Conservation (phyloP, 2,888 invertebrate genomes). For the Perithous albicinctus region DNA sequence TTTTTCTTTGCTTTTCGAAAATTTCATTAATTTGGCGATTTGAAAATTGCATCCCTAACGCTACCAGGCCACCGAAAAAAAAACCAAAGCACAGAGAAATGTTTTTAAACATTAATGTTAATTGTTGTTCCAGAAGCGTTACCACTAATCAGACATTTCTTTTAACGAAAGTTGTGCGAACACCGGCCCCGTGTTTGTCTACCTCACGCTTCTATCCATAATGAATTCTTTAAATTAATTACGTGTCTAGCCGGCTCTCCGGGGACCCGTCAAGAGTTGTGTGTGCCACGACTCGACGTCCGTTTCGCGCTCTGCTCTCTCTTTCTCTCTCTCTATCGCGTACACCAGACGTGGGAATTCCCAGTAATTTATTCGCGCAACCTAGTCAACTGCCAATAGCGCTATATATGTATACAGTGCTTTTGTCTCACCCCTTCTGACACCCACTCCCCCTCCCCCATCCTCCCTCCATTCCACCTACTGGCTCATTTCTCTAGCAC, state of each 20-base stretch:
- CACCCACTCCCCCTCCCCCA: no score
- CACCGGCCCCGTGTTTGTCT: conserved; percentile 47
- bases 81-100: neutral
- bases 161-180: conserved; percentile 40
- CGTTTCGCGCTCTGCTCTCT: neutral
- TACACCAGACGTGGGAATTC: conserved; percentile 68
- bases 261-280: conserved; percentile 32
- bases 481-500: conserved; percentile 51
- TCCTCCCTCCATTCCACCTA: no score
- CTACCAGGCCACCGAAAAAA: no score
- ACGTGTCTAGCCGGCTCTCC: conserved; percentile 51
- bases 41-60: no score
- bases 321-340: no score
- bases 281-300: neutral
- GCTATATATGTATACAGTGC: conserved; percentile 26
- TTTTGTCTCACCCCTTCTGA: conserved; percentile 1
- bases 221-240: conserved; percentile 71
- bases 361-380: conserved; percentile 52
- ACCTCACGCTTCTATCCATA: conserved; percentile 58
- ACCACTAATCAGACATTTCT: conserved; percentile 30
- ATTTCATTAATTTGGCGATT: no score
- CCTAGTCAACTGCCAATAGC: conserved; percentile 47
- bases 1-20: no score
- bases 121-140: no score
- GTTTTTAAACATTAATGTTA: no score